Base-by-base conservation (phyloP, 2,797 vertebrate species). In the Alosa sapidissima region DNA sequence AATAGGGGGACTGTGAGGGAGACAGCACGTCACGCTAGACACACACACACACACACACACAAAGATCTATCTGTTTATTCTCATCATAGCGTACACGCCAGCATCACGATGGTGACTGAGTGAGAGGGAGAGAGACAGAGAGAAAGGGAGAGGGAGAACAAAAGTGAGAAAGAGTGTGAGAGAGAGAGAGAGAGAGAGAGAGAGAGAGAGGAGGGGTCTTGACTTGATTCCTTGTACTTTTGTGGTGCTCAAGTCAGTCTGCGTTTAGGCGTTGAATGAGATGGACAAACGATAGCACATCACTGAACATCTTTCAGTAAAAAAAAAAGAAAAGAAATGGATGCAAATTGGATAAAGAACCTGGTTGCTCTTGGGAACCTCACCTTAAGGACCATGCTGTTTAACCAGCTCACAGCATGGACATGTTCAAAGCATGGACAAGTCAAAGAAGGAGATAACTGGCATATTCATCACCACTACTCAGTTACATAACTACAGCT, bases 51-150 rank as follows among this genome's bases (percentile, higher is more conserved):
- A 36, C 28, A 72, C 28, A 75, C 36, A 45, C 88, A 94, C 94
- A 96, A 95, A 94, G 93, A 87, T 54, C 65, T 7, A 82, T 87
- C 87, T 94, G 93, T 95, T 85, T 89, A 55, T 47, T 33, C 14
- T 6, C 36, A 5, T 3, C 16, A 75, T 5, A 45, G 58, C 21
- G 5, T 62, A 62, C 36, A 41, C 36, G 1, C 68, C 68, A 75
- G 68, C 16, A 41, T 75, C 68, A 75, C 65, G 65, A 72, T 75
- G 68, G 36, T 75, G 68, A 75, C 33, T 14, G 65, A 3, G 68
- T 4, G 33, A 75, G 68, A 6, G 28, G 87, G 88, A 88, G 45
- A 68, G 81, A 85, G 62, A 87, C 84, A 60, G 85, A 86, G 81
- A 58, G 85, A 72, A 84, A 85, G 68, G 87, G 75, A 86, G 83